Percentiles rank a stretch among this genome's conserved stretches.
These are phyloP conservation scores for Entomobrya multifasciata DNA, from an alignment of 2,888 invertebrate species.

Conservation along the genomic window DNA sequence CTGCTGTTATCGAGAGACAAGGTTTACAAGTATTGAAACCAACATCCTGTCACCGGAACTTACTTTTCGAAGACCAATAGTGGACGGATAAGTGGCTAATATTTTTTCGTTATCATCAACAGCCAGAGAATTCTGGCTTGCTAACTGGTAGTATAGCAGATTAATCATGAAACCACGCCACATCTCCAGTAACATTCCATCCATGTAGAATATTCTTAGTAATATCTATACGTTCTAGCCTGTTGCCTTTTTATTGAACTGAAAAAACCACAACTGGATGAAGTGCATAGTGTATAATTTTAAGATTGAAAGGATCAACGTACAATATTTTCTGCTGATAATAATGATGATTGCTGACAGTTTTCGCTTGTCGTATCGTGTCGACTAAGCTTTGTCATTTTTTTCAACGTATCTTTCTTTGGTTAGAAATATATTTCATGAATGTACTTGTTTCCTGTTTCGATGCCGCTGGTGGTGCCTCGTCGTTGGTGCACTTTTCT, in stretches of 20 bases:
- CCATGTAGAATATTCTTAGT: too few relatives aligned
- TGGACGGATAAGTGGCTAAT: constrained; percentile 69
- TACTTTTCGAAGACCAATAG: constrained; percentile 66
- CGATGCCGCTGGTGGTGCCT: constrained; percentile 4
- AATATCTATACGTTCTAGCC: too few relatives aligned
- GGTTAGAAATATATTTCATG: neutral
- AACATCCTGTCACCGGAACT: constrained; percentile 73
- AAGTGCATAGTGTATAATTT: neutral
- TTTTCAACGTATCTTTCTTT: neutral
- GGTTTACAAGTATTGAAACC: constrained; percentile 66
- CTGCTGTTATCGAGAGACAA: constrained; percentile 55
- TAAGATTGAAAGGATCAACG: neutral
- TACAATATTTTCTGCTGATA: neutral
- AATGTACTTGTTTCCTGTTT: too few relatives aligned
- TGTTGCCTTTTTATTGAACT: too few relatives aligned
- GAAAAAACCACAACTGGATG: neutral
- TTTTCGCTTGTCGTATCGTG: neutral
- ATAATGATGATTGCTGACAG: constrained; percentile 11
- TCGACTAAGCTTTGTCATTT: constrained; percentile 9
- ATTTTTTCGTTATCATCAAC: constrained; percentile 68
- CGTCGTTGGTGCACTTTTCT: neutral
- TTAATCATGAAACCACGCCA: too few relatives aligned
- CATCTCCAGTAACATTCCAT: too few relatives aligned
- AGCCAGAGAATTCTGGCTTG: too few relatives aligned
- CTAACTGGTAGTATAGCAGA: too few relatives aligned